phyloP scores from a whole-genome alignment of 1,140 invertebrate species.

The Drosophila nasuta region DNA sequence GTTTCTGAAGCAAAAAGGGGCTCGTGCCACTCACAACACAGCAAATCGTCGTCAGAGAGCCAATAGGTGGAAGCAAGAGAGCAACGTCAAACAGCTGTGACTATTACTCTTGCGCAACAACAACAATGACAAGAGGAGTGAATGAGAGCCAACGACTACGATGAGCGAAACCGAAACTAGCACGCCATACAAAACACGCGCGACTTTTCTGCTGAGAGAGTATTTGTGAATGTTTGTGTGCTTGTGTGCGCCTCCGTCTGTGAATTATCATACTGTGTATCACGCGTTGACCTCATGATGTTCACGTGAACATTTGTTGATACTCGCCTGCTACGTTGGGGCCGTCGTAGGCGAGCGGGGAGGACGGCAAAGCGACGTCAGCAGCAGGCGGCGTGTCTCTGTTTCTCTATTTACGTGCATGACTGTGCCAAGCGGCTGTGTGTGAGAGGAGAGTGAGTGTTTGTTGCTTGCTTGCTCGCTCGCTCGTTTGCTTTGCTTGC shows the following conservation, averaged over 20 bases:
- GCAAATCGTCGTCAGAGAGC: conserved; percentile 39
- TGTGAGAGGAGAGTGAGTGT: conserved; percentile 47
- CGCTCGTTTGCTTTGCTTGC: too few species aligned
- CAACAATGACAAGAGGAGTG: conserved; percentile 33
- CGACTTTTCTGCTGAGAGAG: conserved; percentile 27
- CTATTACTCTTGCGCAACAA: conserved; percentile 81
- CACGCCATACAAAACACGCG: conserved; percentile 57
- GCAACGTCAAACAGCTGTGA: conserved; percentile 70
- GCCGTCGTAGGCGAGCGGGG: conserved; percentile 14
- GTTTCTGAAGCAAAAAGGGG: conserved; percentile 79
- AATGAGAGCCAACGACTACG: neutral
- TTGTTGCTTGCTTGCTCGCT: conserved; percentile 31
- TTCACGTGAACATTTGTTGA: conserved; percentile 83
- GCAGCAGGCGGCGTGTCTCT: conserved; percentile 66
- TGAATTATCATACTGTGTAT: conserved; percentile 70
- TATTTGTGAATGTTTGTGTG: conserved; percentile 33
- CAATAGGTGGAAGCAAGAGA: conserved; percentile 26
- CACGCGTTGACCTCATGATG: conserved; percentile 85
- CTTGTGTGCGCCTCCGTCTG: conserved; percentile 51
- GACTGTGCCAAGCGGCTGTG: conserved; percentile 17
- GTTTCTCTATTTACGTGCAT: conserved; percentile 42
- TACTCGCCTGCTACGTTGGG: conserved; percentile 43
- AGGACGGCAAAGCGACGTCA: conserved; percentile 29
- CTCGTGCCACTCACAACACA: conserved; percentile 59
- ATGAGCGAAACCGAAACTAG: conserved; percentile 59